Conservation (phyloP, 2,888 invertebrate genomes). For the Poecilus cupreus region DNA sequence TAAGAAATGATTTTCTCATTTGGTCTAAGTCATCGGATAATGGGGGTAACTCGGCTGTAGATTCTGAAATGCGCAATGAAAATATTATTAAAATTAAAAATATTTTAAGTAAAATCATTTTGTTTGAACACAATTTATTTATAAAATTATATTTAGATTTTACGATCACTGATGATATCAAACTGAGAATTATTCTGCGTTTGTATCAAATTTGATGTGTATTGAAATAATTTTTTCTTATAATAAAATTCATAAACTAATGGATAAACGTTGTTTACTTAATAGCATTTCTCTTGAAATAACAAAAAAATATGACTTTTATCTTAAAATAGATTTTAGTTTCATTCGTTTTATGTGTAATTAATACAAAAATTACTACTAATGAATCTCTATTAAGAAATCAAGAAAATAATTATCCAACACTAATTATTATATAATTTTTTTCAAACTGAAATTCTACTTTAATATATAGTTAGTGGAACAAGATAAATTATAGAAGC, state of each 20-base stretch:
- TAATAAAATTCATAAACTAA: not conserved
- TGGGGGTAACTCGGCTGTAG: not conserved
- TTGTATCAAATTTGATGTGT: not conserved
- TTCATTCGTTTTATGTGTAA: constrained; percentile 52
- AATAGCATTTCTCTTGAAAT: not conserved
- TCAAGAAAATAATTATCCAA: too few relatives aligned
- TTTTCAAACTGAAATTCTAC: too few relatives aligned
- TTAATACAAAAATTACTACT: constrained; percentile 21
- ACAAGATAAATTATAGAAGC: too few relatives aligned
- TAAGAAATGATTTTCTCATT: not conserved
- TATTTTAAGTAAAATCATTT: not conserved
- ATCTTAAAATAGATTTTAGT: not conserved
- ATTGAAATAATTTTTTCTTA: too few relatives aligned
- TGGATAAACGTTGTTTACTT: not conserved
- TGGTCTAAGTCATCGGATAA: not conserved
- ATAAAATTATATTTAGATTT: too few relatives aligned
- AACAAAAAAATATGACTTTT: not conserved
- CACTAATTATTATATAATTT: too few relatives aligned
- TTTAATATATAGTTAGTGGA: too few relatives aligned
- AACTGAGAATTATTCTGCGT: not conserved
- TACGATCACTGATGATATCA: not conserved
- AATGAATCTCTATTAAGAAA: too few relatives aligned
- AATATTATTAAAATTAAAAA: not conserved
- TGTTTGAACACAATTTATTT: not conserved
- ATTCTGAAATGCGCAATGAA: not conserved